Evolutionary conservation across 2,113 vertebrate genomes (phyloP).

Genomic region (Hemibagrus wyckioides): DNA sequence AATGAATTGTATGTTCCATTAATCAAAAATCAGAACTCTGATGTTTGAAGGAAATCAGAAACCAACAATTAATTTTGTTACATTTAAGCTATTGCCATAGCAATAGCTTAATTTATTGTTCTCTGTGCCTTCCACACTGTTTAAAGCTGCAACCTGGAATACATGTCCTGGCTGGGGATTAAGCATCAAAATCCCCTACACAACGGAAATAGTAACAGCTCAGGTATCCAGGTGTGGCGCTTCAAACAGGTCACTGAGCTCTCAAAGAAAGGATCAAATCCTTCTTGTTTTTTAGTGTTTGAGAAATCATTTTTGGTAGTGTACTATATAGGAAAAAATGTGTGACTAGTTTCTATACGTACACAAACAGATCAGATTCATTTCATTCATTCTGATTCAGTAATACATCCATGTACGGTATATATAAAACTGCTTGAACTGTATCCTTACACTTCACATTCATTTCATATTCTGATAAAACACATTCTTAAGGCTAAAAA

Average conservation of each 20-base stretch:
- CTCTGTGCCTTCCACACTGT: constrained; percentile 44
- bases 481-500: neutral
- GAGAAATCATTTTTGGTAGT: neutral
- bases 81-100: constrained; percentile 21
- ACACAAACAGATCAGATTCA: neutral
- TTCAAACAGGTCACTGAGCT: constrained; percentile 32
- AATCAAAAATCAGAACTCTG: neutral
- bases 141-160: constrained; percentile 66
- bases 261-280: constrained; percentile 19
- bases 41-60: neutral
- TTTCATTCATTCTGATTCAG: neutral
- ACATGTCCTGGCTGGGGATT: constrained; percentile 67
- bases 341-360: neutral
- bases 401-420: neutral
- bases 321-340: neutral
- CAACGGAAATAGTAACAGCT: constrained; percentile 54
- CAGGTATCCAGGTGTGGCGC: constrained; percentile 37
- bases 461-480: neutral
- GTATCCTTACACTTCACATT: neutral
- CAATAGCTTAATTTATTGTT: constrained; percentile 36
- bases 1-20: neutral
- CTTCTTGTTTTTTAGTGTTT: too few relatives aligned
- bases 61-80: neutral
- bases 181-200: constrained; percentile 67
- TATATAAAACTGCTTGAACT: neutral